A percentile compares a stretch with the other conserved stretches of the same genome.
phyloP scores from a whole-genome alignment of 2,888 invertebrate genomes.

The Trichogramma dendrolimi region DNA sequence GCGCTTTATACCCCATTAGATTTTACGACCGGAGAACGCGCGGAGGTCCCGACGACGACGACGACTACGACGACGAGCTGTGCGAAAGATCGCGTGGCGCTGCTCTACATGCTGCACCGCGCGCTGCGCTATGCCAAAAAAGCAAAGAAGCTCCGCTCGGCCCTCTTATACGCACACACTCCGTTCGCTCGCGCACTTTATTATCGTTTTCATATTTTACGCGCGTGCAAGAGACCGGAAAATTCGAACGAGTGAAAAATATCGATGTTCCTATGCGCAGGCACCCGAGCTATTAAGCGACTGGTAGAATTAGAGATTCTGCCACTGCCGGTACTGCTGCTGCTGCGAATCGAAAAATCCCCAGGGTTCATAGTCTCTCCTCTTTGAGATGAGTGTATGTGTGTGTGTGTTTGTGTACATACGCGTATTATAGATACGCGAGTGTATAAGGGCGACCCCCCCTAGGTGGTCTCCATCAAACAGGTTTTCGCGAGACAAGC shows the following conservation, averaged over 20 bases:
- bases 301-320: slow-evolving; percentile 17
- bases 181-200: slow-evolving; percentile 19
- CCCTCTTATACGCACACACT: background rate
- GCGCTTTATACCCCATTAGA: slow-evolving; percentile 50
- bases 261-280: background rate
- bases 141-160: no score
- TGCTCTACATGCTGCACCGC: no score
- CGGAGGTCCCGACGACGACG: slow-evolving; percentile 34
- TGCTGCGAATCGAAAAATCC: slow-evolving; percentile 33
- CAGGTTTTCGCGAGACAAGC: slow-evolving; percentile 35
- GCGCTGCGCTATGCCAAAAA: no score
- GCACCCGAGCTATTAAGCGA: background rate
- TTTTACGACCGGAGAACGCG: slow-evolving; percentile 49
- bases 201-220: slow-evolving; percentile 18
- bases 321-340: slow-evolving; percentile 16
- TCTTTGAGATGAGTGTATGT: slow-evolving; percentile 23
- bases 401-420: no score
- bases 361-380: slow-evolving; percentile 38
- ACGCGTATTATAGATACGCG: no score
- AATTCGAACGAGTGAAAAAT: slow-evolving; percentile 9
- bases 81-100: no score
- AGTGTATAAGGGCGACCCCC: slow-evolving; percentile 30
- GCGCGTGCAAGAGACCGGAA: slow-evolving; percentile 2
- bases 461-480: slow-evolving; percentile 42
- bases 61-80: no score